Evolutionary conservation across 2,113 vertebrate species (phyloP), one percentile per base, ranked within the genome.

Genomic region (Garra rufa): DNA sequence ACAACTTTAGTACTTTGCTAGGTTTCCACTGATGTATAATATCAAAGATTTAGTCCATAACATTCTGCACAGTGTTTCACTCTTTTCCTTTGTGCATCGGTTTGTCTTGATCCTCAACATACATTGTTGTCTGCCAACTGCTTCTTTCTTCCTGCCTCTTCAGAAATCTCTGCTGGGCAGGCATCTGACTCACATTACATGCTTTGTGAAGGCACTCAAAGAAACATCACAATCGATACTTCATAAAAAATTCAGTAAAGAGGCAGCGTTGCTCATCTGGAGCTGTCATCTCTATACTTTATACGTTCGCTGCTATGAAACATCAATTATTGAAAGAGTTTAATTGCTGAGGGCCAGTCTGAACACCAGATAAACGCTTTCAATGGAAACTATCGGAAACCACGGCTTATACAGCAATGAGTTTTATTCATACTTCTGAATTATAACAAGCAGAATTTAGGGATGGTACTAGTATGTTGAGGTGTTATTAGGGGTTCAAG

Each of bases 181-280:
- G 7, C 3, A 17, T 43, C 9, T 59, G n/a, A 59, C 34, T 61
- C 14, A 59, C 52, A 59, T 59, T 59, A 59, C 34, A 43, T 78
- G 76, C n/a, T 59, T 61, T 61, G 52, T 43, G 52, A 78, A 41
- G 76, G 1, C 52, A 59, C 76, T 59, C 11, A 59, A 26, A 75
- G 71, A 63, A 65, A 24, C 43, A 43, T 11, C 1, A 15, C 30
- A 77, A 91, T 90, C 88, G 79, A 92, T 89, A 87, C 41, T n/a
- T 89, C 70, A 91, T 91, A 13, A 90, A 90, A 87, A 81, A 91
- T 92, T 90, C 81, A 91, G 83, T 67, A 59, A 75, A 77, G 67
- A 85, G 61, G 28, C 34, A 77, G 50, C 11, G 21, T 24, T 21
- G 65, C 78, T 30, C 80, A 85, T 71, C 24, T 46, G 78, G 73